These are phyloP conservation scores for Penaeus monodon DNA, from an alignment of 2,888 invertebrate genomes.

Conservation along the genomic window DNA sequence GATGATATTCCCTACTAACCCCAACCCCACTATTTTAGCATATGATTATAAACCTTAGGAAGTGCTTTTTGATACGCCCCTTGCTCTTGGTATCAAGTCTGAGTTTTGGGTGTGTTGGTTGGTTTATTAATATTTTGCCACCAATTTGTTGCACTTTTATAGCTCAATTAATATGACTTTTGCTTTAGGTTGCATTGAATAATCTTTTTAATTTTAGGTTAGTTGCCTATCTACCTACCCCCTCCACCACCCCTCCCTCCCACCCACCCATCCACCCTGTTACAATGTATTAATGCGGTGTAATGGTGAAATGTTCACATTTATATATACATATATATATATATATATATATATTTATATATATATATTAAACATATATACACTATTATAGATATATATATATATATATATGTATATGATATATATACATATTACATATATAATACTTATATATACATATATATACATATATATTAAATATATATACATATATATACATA, in stretches of 20 bases:
- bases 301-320: background rate
- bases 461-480: too few species aligned
- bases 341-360: too few species aligned
- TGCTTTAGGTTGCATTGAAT: constrained; percentile 48
- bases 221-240: constrained; percentile 20
- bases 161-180: constrained; percentile 57
- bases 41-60: constrained; percentile 21
- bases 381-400: too few species aligned
- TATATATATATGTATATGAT: too few species aligned
- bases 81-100: constrained; percentile 39
- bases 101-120: constrained; percentile 56
- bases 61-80: constrained; percentile 35
- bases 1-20: too few species aligned
- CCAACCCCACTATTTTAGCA: too few species aligned
- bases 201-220: constrained; percentile 35
- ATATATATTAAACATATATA: too few species aligned
- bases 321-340: too few species aligned
- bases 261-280: background rate
- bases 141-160: constrained; percentile 52
- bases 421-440: too few species aligned
- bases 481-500: too few species aligned
- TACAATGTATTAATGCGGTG: background rate
- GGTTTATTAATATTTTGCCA: constrained; percentile 43
- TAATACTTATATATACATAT: too few species aligned
- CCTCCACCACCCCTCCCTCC: background rate